Conservation (phyloP, 2,888 invertebrate genomes). For the Ochropleura plecta region DNA sequence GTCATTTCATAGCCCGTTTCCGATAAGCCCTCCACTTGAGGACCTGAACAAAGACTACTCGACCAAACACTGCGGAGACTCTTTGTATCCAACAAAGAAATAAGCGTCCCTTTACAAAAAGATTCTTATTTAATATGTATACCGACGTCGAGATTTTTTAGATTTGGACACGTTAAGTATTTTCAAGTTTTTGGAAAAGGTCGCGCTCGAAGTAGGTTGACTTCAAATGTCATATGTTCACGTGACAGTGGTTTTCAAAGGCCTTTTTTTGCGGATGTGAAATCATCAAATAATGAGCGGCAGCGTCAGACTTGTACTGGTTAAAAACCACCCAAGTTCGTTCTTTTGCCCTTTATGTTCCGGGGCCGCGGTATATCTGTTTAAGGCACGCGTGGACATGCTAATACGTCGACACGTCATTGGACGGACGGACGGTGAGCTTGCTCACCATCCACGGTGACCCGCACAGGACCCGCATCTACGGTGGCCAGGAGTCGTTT, state of each 20-base stretch:
- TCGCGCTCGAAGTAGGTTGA: background rate
- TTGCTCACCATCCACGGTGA: no score
- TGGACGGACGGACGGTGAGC: no score
- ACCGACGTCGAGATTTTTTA: background rate
- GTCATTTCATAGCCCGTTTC: slow-evolving; percentile 15
- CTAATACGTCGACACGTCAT: no score
- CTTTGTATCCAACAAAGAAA: slow-evolving; percentile 53
- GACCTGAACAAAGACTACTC: slow-evolving; percentile 32
- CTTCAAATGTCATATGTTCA: slow-evolving; percentile 9
- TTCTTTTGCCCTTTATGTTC: no score
- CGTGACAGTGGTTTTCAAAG: background rate
- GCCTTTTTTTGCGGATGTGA: no score
- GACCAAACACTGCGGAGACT: slow-evolving; percentile 29
- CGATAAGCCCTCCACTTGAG: slow-evolving; percentile 39
- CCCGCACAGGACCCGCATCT: no score
- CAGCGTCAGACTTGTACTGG: no score
- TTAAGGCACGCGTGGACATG: no score
- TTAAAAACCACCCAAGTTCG: no score
- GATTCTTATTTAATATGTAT: slow-evolving; percentile 4
- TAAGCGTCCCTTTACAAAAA: slow-evolving; percentile 30
- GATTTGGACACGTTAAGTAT: slow-evolving; percentile 19
- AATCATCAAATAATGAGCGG: no score
- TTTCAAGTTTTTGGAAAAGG: slow-evolving; percentile 12
- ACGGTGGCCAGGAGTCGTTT: no score
- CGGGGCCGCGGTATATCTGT: no score